Evolutionary conservation across 2,888 invertebrate genomes (phyloP).

Genomic region (Drosophila nigritarsus): DNA sequence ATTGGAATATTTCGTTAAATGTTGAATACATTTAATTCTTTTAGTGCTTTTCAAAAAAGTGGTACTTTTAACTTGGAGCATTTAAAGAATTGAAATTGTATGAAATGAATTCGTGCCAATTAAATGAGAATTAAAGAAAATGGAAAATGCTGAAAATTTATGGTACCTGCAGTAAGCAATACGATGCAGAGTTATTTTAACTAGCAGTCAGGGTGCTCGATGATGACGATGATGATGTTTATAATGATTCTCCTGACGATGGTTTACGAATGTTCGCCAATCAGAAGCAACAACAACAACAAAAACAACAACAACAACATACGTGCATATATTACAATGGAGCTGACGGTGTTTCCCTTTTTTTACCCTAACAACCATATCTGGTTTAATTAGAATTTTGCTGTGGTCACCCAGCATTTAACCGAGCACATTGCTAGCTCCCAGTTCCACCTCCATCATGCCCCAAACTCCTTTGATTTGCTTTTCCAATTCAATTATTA

Average conservation of each 20-base stretch:
- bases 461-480: slow-evolving; percentile 34
- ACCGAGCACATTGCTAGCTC: slow-evolving; percentile 29
- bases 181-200: background rate
- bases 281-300: slow-evolving; percentile 30
- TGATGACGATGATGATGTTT: slow-evolving; percentile 4
- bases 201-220: slow-evolving; percentile 6
- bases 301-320: slow-evolving; percentile 12
- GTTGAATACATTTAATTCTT: background rate
- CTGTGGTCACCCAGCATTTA: slow-evolving; percentile 74
- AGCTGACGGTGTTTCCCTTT: slow-evolving; percentile 13
- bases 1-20: too few relatives aligned
- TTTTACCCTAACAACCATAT: slow-evolving; percentile 59
- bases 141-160: background rate
- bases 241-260: slow-evolving; percentile 17
- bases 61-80: too few relatives aligned
- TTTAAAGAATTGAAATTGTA: background rate
- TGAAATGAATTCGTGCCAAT: background rate
- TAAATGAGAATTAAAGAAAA: background rate
- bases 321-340: slow-evolving; percentile 12
- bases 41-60: background rate
- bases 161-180: background rate
- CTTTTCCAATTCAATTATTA: slow-evolving; percentile 78
- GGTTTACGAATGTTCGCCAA: slow-evolving; percentile 45
- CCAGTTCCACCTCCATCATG: background rate
- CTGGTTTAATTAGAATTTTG: slow-evolving; percentile 78